phyloP scores from a whole-genome alignment of 2,797 vertebrate genomes.

The Cirrhinus mrigala region DNA sequence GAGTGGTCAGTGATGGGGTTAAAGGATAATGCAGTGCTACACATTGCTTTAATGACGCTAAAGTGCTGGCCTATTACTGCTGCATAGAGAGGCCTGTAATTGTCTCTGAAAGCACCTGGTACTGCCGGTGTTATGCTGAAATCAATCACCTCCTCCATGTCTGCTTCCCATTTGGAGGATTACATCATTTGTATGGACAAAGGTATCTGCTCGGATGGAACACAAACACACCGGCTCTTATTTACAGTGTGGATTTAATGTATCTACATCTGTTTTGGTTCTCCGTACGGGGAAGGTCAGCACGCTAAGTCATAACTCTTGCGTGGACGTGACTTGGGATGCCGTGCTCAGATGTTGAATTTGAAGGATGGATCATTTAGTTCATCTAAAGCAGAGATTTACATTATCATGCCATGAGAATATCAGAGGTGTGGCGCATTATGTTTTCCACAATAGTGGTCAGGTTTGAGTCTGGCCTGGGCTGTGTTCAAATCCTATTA shows the following conservation, averaged over 20 bases:
- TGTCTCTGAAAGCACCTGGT: constrained; percentile 92
- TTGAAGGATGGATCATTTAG: background rate
- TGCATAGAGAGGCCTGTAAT: constrained; percentile 85
- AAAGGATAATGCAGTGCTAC: constrained; percentile 88
- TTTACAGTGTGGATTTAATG: constrained; percentile 51
- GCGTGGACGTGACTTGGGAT: background rate
- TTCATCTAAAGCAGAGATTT: background rate
- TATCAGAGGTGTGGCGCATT: background rate
- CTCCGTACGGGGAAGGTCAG: constrained; percentile 46
- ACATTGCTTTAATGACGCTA: constrained; percentile 87
- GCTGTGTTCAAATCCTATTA: background rate
- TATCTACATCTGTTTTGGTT: constrained; percentile 54
- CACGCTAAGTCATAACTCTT: constrained; percentile 34
- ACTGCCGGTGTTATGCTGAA: constrained; percentile 84
- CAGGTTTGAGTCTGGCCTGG: background rate
- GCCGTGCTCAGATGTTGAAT: background rate
- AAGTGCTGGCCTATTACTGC: constrained; percentile 84
- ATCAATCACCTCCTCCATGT: constrained; percentile 85
- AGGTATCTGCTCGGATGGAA: constrained; percentile 76
- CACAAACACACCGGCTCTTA: constrained; percentile 57
- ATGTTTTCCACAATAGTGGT: background rate
- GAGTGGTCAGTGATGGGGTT: constrained; percentile 83
- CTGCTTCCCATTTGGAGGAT: constrained; percentile 81
- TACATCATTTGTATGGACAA: constrained; percentile 78
- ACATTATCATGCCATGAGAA: background rate